phyloP scores from a whole-genome alignment of 1,140 invertebrate genomes.

The Halotydeus destructor region DNA sequence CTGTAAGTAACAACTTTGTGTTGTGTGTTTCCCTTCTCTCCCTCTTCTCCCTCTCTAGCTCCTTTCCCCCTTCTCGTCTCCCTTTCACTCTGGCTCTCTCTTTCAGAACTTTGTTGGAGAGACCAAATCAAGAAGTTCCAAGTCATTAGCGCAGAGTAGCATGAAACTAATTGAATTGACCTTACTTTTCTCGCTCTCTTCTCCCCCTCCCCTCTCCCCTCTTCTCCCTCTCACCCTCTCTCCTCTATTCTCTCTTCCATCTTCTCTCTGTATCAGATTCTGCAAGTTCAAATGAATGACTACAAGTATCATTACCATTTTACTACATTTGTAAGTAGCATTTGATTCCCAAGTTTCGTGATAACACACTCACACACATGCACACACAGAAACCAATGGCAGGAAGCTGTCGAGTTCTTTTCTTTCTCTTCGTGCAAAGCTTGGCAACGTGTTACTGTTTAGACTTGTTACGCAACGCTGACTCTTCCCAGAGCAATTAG shows the following conservation, averaged over 20 bases:
- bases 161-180: neutral
- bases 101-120: neutral
- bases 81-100: neutral
- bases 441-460: no score
- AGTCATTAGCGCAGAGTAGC: no score
- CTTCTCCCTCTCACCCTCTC: no score
- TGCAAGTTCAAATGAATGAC: constrained; percentile 84
- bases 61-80: neutral
- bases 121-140: neutral
- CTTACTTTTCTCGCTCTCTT: neutral
- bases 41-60: neutral
- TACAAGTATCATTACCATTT: constrained; percentile 82
- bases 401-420: no score
- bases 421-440: no score
- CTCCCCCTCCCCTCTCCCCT: no score
- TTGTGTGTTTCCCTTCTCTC: neutral
- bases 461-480: no score
- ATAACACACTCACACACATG: no score
- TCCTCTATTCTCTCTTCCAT: no score
- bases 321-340: constrained; percentile 66
- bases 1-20: constrained; percentile 37
- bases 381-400: no score
- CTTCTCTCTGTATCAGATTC: constrained; percentile 55
- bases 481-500: no score
- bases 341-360: no score